Conservation (phyloP, 2,113 vertebrate species). For the Drymodes brunneopygia region DNA sequence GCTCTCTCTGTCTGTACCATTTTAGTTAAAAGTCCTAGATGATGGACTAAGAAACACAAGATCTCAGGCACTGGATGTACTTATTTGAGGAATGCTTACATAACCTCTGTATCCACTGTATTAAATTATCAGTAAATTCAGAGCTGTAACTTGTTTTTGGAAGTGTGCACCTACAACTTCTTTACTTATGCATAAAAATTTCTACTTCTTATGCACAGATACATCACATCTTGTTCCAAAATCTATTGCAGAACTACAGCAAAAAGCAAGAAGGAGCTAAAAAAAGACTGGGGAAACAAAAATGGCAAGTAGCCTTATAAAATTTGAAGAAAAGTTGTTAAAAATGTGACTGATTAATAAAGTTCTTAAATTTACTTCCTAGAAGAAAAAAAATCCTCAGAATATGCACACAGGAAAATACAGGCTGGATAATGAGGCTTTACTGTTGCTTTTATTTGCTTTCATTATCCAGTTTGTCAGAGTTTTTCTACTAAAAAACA, state of each 20-base stretch:
- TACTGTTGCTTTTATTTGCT: neutral
- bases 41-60: neutral
- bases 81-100: neutral
- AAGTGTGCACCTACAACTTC: neutral
- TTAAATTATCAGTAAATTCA: neutral
- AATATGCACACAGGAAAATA: neutral
- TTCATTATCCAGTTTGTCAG: neutral
- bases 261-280: neutral
- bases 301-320: neutral
- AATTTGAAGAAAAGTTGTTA: neutral
- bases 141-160: neutral
- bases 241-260: neutral
- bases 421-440: neutral
- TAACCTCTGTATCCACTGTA: neutral
- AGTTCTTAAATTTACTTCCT: neutral
- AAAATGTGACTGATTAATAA: neutral
- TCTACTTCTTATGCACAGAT: neutral
- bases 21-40: neutral
- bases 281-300: neutral
- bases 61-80: neutral
- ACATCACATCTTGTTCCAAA: neutral
- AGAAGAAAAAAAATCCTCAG: neutral
- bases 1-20: neutral
- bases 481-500: neutral
- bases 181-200: neutral